These are phyloP conservation scores for Chaunax sp. DNA, from an alignment of 2,797 vertebrate genomes.

Conservation along the genomic window DNA sequence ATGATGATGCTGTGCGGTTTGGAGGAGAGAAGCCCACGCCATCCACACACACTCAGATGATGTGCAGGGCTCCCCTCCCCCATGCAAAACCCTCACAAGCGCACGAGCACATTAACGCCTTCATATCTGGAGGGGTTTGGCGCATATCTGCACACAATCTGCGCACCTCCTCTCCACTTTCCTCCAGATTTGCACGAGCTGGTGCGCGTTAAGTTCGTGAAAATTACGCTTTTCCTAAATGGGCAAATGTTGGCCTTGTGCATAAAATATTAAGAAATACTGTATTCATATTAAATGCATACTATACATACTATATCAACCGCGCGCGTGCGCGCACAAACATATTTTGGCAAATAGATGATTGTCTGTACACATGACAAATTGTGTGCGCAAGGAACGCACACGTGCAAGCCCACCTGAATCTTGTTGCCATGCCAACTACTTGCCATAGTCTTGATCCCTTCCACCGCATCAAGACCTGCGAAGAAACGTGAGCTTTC, in stretches of 20 bases:
- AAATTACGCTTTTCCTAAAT: not conserved
- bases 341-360: conserved; percentile 4
- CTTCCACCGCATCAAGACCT: conserved; percentile 26
- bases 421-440: conserved; percentile 78
- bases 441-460: conserved; percentile 36
- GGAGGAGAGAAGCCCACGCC: conserved; percentile 76
- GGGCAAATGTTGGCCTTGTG: not conserved
- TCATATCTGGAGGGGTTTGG: conserved; percentile 32
- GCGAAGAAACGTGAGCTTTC: conserved; percentile 32
- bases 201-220: not conserved
- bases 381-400: conserved; percentile 14
- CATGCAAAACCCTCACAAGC: conserved; percentile 41
- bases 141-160: conserved; percentile 47
- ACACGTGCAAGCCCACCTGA: conserved; percentile 64
- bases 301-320: too few species aligned
- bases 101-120: conserved; percentile 54
- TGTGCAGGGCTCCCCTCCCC: conserved; percentile 70
- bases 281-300: not conserved
- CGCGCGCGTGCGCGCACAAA: conserved; percentile 23
- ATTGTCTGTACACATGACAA: conserved; percentile 13
- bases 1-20: conserved; percentile 61
- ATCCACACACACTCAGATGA: conserved; percentile 65
- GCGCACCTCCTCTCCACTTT: conserved; percentile 3
- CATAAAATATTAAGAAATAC: not conserved
- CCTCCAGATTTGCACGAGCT: not conserved